Conservation (phyloP, 2,888 invertebrate species). For the Agrotis ipsilon region DNA sequence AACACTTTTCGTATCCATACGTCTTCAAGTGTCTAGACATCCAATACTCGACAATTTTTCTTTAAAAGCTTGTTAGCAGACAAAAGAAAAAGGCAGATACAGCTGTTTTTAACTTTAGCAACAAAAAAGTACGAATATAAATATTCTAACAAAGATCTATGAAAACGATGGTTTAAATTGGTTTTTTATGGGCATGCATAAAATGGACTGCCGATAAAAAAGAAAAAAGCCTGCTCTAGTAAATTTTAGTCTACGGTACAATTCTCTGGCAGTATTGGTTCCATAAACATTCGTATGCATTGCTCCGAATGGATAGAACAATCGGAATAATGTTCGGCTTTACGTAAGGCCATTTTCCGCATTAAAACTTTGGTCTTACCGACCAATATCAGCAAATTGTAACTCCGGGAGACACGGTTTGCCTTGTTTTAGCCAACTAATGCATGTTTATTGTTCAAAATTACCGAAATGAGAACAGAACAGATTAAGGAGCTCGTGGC, state of each 20-base stretch:
- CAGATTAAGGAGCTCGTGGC: no score
- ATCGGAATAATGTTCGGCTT: slow-evolving; percentile 75
- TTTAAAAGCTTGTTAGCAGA: slow-evolving; percentile 19
- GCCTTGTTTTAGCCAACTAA: slow-evolving; percentile 31
- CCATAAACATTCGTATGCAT: slow-evolving; percentile 82
- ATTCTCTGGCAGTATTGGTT: slow-evolving; percentile 77
- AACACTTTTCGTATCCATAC: slow-evolving; percentile 1
- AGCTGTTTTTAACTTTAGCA: slow-evolving; percentile 12
- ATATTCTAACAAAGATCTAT: slow-evolving; percentile 62
- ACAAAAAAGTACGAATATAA: slow-evolving; percentile 45
- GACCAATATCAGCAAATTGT: slow-evolving; percentile 72
- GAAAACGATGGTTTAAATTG: slow-evolving; percentile 69
- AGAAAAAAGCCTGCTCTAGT: slow-evolving; percentile 77
- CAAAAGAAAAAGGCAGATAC: slow-evolving; percentile 16
- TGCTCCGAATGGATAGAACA: slow-evolving; percentile 76
- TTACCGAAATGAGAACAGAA: neutral
- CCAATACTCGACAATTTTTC: slow-evolving; percentile 33
- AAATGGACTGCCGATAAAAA: slow-evolving; percentile 76
- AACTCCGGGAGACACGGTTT: slow-evolving; percentile 53
- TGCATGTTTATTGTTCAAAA: neutral
- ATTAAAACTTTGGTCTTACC: slow-evolving; percentile 74
- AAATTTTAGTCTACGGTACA: slow-evolving; percentile 83
- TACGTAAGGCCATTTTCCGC: slow-evolving; percentile 70
- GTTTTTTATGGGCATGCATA: slow-evolving; percentile 74
- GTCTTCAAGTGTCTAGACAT: slow-evolving; percentile 27